Evolutionary conservation across 2,888 invertebrate species (phyloP).

Genomic region (Leptinotarsa haldemani): DNA sequence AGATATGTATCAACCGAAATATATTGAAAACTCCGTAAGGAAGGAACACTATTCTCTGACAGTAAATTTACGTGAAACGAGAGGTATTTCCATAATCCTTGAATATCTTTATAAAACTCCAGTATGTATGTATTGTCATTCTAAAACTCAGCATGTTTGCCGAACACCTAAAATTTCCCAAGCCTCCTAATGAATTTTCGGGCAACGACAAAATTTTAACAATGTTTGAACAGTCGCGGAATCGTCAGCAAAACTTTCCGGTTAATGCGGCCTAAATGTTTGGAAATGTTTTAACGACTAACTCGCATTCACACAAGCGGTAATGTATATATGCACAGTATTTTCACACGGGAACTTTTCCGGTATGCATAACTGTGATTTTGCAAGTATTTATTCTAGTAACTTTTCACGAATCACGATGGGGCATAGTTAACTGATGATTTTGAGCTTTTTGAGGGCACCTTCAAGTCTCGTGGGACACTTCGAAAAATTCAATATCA

Average conservation of each 20-base stretch:
- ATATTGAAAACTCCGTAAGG: too few relatives aligned
- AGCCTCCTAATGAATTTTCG: conserved; percentile 28
- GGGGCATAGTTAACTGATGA: too few relatives aligned
- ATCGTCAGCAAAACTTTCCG: conserved; percentile 23
- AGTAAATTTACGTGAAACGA: too few relatives aligned
- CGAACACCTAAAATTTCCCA: neutral
- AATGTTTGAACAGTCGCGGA: conserved; percentile 26
- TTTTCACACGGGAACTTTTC: neutral
- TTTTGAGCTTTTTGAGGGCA: too few relatives aligned
- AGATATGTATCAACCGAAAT: too few relatives aligned
- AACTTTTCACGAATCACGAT: neutral
- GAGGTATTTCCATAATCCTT: too few relatives aligned
- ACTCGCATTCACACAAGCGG: neutral
- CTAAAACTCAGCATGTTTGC: conserved; percentile 19
- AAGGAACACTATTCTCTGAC: too few relatives aligned
- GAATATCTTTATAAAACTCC: too few relatives aligned
- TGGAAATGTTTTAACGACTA: conserved; percentile 9
- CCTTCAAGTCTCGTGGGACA: too few relatives aligned
- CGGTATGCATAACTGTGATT: neutral
- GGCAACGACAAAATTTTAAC: conserved; percentile 28
- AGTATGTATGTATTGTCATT: neutral
- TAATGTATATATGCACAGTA: neutral
- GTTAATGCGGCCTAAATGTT: conserved; percentile 21
- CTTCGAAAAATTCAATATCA: too few relatives aligned
- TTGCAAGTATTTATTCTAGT: neutral